Evolutionary conservation across 2,113 vertebrate genomes (phyloP), one percentile per base, ranked within the genome.

Genomic region (Arenaria interpres): DNA sequence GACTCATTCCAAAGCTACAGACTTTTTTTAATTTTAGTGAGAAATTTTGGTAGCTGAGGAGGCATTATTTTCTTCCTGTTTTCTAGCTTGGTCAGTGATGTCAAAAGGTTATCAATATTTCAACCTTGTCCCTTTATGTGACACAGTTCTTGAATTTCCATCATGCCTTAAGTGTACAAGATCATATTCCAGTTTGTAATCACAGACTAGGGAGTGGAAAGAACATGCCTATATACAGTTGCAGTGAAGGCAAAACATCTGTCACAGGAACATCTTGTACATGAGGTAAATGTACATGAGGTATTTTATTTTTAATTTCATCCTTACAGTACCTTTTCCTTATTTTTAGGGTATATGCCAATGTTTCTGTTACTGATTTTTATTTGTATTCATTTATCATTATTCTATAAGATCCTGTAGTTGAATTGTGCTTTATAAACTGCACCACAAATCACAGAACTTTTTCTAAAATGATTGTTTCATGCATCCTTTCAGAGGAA

Each of bases 151-250:
- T 77, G 50, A 69, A 83, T 95, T 91, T 96, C 91, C 75, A 33
- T 88, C 54, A 3, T 73, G 71, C n/a, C 62, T 82, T 56, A 68
- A 78, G 78, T 8, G 75, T 46, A 51, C 41, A 43, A 57, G 94
- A 94, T 95, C 78, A 22, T 33, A 73, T 95, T 91, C 54, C 93
- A 76, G 74, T 73, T 85, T 79, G 85, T 96, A 95, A 85, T 79
- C 94, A 94, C 85, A 64, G 60, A 76, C 33, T 33, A 76, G 53
- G 33, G 28, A 78, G 89, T 51, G 73, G 93, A 93, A 96, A 96
- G 91, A 92, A 78, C 74, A 35, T 35, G 39, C 7, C 91, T 75
- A 56, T 43, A 71, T 50, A 75, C 69, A 56, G 71, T 45, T 73
- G 63, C 90, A 90, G 39, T 71, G 64, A 90, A 57, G 54, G 82